Conservation (phyloP, 2,888 invertebrate genomes). For the Conops quadrifasciatus region DNA sequence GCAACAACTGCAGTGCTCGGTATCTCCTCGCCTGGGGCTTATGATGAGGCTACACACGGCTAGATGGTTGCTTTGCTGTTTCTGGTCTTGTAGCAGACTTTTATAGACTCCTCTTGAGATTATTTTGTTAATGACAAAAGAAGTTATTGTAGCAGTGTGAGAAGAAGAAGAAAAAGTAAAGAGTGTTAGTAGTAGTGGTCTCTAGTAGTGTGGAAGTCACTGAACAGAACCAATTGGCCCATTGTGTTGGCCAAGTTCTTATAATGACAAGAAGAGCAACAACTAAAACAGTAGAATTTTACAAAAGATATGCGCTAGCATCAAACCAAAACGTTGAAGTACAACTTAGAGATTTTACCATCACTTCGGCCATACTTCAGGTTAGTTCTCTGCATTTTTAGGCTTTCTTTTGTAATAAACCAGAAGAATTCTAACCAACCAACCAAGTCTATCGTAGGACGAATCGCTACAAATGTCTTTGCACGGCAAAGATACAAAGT, state of each 20-base stretch:
- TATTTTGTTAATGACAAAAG: slow-evolving; percentile 22
- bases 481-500: background rate
- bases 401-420: slow-evolving; percentile 17
- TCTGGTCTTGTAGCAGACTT: background rate
- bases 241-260: slow-evolving; percentile 11
- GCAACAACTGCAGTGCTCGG: background rate
- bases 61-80: slow-evolving; percentile 8
- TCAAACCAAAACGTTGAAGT: background rate
- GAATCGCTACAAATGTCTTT: background rate
- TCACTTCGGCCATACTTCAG: too few species aligned
- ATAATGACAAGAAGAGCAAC: background rate
- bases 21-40: slow-evolving; percentile 22
- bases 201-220: slow-evolving; percentile 27
- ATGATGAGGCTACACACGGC: background rate
- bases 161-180: background rate
- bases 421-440: slow-evolving; percentile 25
- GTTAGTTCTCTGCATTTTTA: background rate
- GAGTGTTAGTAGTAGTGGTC: slow-evolving; percentile 10
- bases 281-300: slow-evolving; percentile 9
- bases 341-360: too few species aligned
- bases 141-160: background rate
- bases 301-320: background rate
- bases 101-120: slow-evolving; percentile 1
- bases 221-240: slow-evolving; percentile 24
- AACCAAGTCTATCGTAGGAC: background rate